Conservation (phyloP, 2,113 vertebrate species). For the Heterotis niloticus region DNA sequence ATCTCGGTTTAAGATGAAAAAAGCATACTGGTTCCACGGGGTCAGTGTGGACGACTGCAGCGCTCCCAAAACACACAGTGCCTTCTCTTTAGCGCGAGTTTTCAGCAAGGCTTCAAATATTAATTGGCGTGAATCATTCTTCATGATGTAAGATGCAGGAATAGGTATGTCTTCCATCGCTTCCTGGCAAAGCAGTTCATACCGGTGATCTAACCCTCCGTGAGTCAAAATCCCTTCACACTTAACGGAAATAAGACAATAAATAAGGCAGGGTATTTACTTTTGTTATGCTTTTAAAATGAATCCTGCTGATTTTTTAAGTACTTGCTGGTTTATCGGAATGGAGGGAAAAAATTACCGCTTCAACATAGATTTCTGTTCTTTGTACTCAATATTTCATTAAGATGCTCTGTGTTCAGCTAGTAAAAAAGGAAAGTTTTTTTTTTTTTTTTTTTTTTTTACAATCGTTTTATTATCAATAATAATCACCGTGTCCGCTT, state of each 20-base stretch:
- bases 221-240: conserved; percentile 15
- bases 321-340: no score
- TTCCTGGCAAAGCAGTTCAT: conserved; percentile 3
- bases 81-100: background rate
- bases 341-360: no score
- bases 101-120: background rate
- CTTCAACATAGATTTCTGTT: no score
- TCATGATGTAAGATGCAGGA: conserved; percentile 19
- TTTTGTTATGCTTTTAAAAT: background rate
- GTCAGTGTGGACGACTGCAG: background rate
- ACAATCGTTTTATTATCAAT: no score
- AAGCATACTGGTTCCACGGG: background rate
- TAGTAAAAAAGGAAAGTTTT: no score
- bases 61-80: background rate
- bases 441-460: no score
- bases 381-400: no score
- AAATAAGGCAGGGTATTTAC: background rate
- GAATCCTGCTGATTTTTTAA: no score
- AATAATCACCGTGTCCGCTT: no score
- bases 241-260: background rate
- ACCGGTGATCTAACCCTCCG: conserved; percentile 8
- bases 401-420: no score
- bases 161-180: background rate
- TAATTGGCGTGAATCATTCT: conserved; percentile 1
- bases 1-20: background rate